Evolutionary conservation across 2,888 invertebrate genomes (phyloP).

Genomic region (Dolichomitus sp.): DNA sequence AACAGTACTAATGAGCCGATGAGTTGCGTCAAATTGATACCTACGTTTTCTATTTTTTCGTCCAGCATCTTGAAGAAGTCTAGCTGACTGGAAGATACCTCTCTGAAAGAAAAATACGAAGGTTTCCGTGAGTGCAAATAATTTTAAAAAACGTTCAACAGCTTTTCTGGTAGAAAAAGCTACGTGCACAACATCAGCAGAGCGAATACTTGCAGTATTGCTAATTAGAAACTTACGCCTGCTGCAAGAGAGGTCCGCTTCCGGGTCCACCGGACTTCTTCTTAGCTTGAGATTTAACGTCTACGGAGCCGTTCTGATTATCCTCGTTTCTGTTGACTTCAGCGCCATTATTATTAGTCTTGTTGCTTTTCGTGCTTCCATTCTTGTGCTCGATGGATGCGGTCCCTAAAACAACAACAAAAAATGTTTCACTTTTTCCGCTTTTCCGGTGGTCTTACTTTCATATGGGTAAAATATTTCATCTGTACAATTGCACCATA

Average conservation of each 20-base stretch:
- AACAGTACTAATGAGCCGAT: background rate
- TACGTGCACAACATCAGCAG: background rate
- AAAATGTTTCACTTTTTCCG: too few relatives aligned
- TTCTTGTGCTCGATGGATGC: slow-evolving; percentile 84
- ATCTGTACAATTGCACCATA: too few relatives aligned
- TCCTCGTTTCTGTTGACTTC: slow-evolving; percentile 84
- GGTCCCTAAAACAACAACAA: slow-evolving; percentile 78
- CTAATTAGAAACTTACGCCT: slow-evolving; percentile 86
- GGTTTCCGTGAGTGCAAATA: background rate
- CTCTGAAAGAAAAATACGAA: slow-evolving; percentile 88
- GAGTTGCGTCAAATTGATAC: slow-evolving; percentile 73
- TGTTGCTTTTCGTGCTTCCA: slow-evolving; percentile 82
- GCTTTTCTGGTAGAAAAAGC: background rate
- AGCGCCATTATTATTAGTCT: slow-evolving; percentile 83
- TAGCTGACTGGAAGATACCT: slow-evolving; percentile 95
- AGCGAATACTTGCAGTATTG: slow-evolving; percentile 7
- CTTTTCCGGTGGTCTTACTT: too few relatives aligned
- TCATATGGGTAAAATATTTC: too few relatives aligned
- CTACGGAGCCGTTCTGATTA: slow-evolving; percentile 79
- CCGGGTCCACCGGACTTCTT: slow-evolving; percentile 84
- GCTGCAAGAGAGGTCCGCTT: slow-evolving; percentile 87
- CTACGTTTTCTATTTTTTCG: slow-evolving; percentile 96
- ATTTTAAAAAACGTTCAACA: background rate
- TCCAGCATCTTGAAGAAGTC: slow-evolving; percentile 98
- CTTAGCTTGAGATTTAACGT: slow-evolving; percentile 80